Evolutionary conservation across 2,113 vertebrate species (phyloP), one percentile per base, ranked within the genome.

Genomic region (Etheostoma cragini): DNA sequence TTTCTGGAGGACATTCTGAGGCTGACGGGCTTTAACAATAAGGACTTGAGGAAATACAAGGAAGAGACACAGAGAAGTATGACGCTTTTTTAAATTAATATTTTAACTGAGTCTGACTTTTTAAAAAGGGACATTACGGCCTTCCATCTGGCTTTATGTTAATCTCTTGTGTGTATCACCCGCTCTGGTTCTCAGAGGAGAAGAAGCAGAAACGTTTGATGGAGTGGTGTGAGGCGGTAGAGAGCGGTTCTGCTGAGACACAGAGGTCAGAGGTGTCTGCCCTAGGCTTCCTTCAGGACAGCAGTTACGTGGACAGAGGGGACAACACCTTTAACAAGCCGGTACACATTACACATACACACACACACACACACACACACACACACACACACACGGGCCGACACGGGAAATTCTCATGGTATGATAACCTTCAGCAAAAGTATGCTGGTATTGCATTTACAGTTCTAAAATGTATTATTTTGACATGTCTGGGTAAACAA

Each of bases 1-100:
- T 99, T 98, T 94, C 81, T 99, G 82, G 98, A 99, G 92, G 98
- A 99, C 76, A 93, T 99, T 84, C 95, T 99, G 87, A 94, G 91
- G 87, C 95, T 95, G 61, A 99, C 96, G 14, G 95, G 94, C 2
- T 99, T 97, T 84, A 94, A 91, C 83, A 97, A 94, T 61, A 96
- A 96, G 87, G 96, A 96, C 78, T 96, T 96, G 94, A 49, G 80
- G 1, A 97, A 96, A 82, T 96, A 96, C 91, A 95, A 94, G 86
- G 96, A 96, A 56, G 96, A 98, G 87, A 96, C 95, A 56, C 95
- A 97, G 54, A 95, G 66, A 96, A 96, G 98, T 99, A 92, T 45
- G 53, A 49, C 15, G 19, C 7, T 60, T 72, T 67, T 45, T 30
- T 30, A n/a, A 14, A 38, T 30, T 22, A 1, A 21, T 17, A 4